Evolutionary conservation across 2,888 invertebrate species (phyloP).

Genomic region (Eugnorisma glareosa): DNA sequence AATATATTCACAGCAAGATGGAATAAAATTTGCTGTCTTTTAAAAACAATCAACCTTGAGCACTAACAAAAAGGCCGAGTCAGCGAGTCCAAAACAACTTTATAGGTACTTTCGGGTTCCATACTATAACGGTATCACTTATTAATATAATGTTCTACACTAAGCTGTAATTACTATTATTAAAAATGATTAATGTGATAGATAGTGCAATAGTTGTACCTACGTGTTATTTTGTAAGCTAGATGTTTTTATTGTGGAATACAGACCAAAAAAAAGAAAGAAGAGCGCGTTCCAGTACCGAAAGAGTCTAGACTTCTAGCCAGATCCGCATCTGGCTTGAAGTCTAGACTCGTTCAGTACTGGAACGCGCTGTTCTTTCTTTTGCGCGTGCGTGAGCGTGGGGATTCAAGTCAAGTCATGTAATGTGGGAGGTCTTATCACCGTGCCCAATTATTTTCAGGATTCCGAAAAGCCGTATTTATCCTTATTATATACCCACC

Average conservation of each 20-base stretch:
- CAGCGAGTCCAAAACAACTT: background rate
- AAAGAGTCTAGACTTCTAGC: background rate
- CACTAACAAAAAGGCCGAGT: background rate
- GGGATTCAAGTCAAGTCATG: conserved; percentile 12
- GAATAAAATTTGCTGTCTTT: background rate
- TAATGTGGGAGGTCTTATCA: background rate
- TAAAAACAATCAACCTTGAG: background rate
- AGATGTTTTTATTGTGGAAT: background rate
- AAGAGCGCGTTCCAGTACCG: conserved; percentile 28
- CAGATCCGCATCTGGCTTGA: background rate
- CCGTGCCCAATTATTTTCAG: background rate
- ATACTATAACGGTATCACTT: too few relatives aligned
- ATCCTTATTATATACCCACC: background rate
- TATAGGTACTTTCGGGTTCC: conserved; percentile 19
- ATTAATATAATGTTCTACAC: background rate
- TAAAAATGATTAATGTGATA: background rate
- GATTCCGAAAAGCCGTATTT: background rate
- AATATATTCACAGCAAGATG: background rate
- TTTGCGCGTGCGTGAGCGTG: conserved; percentile 34
- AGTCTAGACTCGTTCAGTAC: background rate
- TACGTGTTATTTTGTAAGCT: background rate
- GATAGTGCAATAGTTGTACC: background rate
- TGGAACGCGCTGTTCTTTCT: conserved; percentile 29
- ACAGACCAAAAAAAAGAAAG: background rate
- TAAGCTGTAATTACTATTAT: background rate